phyloP scores from a whole-genome alignment of 2,888 invertebrate species.

The Drosophila tripunctata region DNA sequence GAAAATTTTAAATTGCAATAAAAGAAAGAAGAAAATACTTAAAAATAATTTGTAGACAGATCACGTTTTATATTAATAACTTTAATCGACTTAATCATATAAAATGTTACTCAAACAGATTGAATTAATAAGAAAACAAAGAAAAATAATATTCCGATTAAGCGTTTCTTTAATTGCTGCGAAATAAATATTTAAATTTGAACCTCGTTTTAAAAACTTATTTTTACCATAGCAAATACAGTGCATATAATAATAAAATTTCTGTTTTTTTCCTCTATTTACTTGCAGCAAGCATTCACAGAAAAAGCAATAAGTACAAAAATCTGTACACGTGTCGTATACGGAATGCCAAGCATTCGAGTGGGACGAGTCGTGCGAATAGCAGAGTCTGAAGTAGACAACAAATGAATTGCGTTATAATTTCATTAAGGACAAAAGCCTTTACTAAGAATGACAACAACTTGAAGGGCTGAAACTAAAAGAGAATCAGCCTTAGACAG shows the following conservation, averaged over 20 bases:
- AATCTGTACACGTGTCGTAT: constrained; percentile 56
- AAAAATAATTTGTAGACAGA: no score
- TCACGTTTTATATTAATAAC: no score
- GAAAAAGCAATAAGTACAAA: constrained; percentile 14
- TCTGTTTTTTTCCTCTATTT: constrained; percentile 36
- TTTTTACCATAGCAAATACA: constrained; percentile 1
- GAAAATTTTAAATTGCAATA: no score
- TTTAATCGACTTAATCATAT: no score
- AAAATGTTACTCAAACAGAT: no score
- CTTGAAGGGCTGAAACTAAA: constrained; percentile 19
- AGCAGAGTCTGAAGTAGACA: constrained; percentile 16
- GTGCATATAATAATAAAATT: constrained; percentile 8
- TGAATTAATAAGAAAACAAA: no score
- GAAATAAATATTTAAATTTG: no score
- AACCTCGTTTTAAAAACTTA: not conserved
- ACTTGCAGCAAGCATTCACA: constrained; percentile 49
- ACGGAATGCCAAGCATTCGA: constrained; percentile 47
- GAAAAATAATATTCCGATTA: no score
- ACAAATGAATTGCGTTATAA: constrained; percentile 74
- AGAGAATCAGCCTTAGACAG: not conserved
- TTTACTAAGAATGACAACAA: constrained; percentile 48
- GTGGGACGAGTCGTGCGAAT: constrained; percentile 16
- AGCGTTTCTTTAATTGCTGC: no score
- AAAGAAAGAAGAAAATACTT: no score
- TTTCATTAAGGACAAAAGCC: constrained; percentile 78